phyloP scores from a whole-genome alignment of 2,113 vertebrate genomes.

The Pandion haliaetus region DNA sequence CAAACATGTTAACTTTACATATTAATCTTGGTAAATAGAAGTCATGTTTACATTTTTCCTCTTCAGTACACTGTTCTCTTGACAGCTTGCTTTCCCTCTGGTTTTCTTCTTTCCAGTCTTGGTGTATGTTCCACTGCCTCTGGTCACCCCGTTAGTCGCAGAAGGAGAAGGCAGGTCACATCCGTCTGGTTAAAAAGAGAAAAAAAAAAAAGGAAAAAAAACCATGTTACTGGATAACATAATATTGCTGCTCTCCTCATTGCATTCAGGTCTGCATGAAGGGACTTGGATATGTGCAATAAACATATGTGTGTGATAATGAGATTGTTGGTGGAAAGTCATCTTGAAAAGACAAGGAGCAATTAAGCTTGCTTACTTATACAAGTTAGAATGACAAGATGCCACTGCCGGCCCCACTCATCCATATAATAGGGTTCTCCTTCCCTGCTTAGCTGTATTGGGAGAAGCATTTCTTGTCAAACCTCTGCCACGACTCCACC shows the following conservation, averaged over 20 bases:
- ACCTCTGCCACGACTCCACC: constrained; percentile 50
- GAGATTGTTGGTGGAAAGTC: constrained; percentile 69
- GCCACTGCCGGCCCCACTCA: constrained; percentile 48
- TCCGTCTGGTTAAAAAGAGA: neutral
- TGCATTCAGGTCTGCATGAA: neutral
- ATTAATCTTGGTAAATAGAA: constrained; percentile 59
- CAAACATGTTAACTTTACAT: constrained; percentile 44
- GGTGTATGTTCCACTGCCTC: constrained; percentile 10
- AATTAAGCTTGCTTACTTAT: constrained; percentile 71
- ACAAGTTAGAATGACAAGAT: constrained; percentile 67
- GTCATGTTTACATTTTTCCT: constrained; percentile 35
- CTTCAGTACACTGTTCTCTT: constrained; percentile 43
- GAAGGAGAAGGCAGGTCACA: constrained; percentile 36
- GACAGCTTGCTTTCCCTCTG: constrained; percentile 57
- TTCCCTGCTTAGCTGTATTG: constrained; percentile 19
- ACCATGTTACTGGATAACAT: neutral
- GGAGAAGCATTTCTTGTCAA: constrained; percentile 54
- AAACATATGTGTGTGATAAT: constrained; percentile 65
- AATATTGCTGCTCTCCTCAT: neutral
- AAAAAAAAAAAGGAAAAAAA: neutral
- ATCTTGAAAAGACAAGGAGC: constrained; percentile 68
- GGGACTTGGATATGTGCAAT: constrained; percentile 32
- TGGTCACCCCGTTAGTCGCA: constrained; percentile 21
- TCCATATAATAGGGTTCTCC: constrained; percentile 67
- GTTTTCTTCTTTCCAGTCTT: constrained; percentile 21